phyloP scores from a whole-genome alignment of 2,113 vertebrate species.

The Leptocoma aspasia region DNA sequence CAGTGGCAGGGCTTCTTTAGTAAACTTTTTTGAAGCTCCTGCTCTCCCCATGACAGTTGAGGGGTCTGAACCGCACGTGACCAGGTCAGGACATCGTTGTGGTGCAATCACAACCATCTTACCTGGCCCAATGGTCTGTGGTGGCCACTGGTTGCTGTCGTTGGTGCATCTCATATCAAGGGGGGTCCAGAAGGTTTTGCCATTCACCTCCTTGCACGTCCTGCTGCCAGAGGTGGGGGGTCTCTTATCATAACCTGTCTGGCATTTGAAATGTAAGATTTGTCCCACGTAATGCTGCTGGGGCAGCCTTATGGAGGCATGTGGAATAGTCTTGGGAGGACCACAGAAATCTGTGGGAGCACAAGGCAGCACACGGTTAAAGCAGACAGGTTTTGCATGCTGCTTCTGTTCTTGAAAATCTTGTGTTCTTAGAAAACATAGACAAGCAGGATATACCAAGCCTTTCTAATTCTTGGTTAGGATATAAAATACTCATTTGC shows the following conservation, averaged over 20 bases:
- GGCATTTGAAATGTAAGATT: slow-evolving; percentile 31
- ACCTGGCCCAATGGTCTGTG: not conserved
- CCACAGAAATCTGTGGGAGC: slow-evolving; percentile 36
- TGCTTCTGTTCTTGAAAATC: not conserved
- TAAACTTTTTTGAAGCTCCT: not conserved
- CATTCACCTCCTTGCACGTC: not conserved
- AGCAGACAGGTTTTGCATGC: not conserved
- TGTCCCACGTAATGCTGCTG: not conserved
- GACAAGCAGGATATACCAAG: not conserved
- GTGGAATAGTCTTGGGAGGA: not conserved
- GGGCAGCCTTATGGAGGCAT: not conserved
- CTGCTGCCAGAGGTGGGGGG: not conserved
- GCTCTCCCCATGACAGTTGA: accelerated
- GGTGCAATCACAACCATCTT: not conserved
- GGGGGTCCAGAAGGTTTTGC: not conserved
- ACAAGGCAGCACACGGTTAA: not conserved
- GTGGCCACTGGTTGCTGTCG: not conserved
- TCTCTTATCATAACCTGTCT: not conserved
- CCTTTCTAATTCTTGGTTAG: not conserved
- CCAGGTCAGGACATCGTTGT: not conserved
- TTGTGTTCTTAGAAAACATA: not conserved
- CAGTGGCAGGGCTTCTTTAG: not conserved
- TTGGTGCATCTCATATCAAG: not conserved
- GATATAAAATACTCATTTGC: not conserved
- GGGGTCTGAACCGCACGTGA: not conserved